Evolutionary conservation across 2,113 vertebrate species (phyloP).

Genomic region (Muscicapa adusta): DNA sequence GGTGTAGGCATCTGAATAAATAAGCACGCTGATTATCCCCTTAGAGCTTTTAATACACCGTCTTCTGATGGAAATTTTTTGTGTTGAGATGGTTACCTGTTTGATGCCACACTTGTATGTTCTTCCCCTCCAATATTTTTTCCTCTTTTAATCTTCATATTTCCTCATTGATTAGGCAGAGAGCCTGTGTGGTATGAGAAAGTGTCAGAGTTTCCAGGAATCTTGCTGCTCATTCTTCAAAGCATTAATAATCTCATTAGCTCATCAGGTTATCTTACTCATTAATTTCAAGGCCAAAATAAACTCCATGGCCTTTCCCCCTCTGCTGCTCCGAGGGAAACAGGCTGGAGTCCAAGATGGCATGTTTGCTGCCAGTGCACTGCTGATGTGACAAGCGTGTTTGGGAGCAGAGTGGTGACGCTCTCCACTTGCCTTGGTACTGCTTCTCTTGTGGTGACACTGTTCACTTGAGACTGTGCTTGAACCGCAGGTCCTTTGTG

Average conservation of each 20-base stretch:
- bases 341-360: background rate
- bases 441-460: accelerated
- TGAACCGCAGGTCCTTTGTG: background rate
- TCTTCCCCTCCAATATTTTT: background rate
- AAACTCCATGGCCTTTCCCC: background rate
- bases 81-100: background rate
- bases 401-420: background rate
- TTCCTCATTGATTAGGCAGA: background rate
- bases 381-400: background rate
- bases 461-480: background rate
- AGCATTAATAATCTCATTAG: background rate
- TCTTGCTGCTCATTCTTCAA: background rate
- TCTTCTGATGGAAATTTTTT: background rate
- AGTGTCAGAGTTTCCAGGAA: background rate
- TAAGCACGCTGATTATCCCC: background rate
- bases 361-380: background rate
- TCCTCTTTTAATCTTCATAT: background rate
- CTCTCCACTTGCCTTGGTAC: background rate
- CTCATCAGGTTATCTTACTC: background rate
- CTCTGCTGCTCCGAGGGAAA: background rate
- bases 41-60: background rate
- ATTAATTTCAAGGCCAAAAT: background rate
- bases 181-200: background rate
- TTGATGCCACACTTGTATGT: background rate
- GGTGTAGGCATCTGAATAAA: background rate